phyloP scores from a whole-genome alignment of 2,888 invertebrate genomes.

The Geotrupes spiniger region DNA sequence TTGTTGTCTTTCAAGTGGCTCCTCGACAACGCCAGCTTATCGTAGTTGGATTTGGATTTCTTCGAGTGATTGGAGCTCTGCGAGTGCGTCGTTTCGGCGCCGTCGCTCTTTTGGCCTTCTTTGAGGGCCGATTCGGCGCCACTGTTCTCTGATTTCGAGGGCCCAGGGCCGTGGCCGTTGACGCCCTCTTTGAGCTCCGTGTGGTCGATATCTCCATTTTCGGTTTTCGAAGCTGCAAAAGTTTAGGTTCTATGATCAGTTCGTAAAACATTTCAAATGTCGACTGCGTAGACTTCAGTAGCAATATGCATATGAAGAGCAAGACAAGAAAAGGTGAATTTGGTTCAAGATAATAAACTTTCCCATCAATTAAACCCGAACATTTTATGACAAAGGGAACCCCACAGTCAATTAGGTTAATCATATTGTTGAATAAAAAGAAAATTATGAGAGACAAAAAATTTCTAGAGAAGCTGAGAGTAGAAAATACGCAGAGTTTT shows the following conservation, averaged over 20 bases:
- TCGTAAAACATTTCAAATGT: too few relatives aligned
- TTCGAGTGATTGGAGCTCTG: slow-evolving; percentile 58
- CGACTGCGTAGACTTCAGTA: too few relatives aligned
- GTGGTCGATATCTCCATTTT: slow-evolving; percentile 58
- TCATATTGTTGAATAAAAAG: too few relatives aligned
- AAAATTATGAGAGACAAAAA: too few relatives aligned
- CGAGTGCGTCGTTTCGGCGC: slow-evolving; percentile 63
- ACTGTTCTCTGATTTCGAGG: slow-evolving; percentile 53
- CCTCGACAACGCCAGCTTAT: slow-evolving; percentile 72
- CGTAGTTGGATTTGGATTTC: slow-evolving; percentile 65
- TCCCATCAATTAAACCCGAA: too few relatives aligned
- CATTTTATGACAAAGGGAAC: too few relatives aligned
- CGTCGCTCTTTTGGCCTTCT: slow-evolving; percentile 63
- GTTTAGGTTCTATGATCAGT: too few relatives aligned
- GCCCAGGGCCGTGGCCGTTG: slow-evolving; percentile 55
- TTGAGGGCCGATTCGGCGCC: slow-evolving; percentile 58
- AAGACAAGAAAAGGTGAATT: slow-evolving; percentile 6
- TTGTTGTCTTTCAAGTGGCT: slow-evolving; percentile 68
- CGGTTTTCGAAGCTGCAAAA: slow-evolving; percentile 58
- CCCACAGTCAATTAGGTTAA: too few relatives aligned
- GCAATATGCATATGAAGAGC: too few relatives aligned
- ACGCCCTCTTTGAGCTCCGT: slow-evolving; percentile 60
- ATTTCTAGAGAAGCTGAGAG: too few relatives aligned
- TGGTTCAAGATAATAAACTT: too few relatives aligned
- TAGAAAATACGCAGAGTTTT: too few relatives aligned